phyloP scores from a whole-genome alignment of 2,797 vertebrate species.

The Eulemur coronatus region DNA sequence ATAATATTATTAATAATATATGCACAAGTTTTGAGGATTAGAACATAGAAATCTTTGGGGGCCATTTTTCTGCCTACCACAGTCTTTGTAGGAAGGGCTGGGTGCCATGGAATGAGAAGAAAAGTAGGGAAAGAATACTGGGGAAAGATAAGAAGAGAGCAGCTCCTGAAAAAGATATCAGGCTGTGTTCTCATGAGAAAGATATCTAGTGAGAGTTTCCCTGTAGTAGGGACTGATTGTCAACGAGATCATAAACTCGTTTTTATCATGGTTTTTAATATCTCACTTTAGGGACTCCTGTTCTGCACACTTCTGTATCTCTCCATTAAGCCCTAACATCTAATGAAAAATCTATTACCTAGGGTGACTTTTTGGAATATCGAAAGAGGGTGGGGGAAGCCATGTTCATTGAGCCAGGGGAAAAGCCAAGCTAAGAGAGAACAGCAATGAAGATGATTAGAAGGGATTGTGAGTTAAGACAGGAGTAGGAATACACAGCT shows the following conservation, averaged over 20 bases:
- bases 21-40: background rate
- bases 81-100: background rate
- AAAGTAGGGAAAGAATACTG: background rate
- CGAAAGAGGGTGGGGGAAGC: background rate
- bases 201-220: background rate
- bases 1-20: background rate
- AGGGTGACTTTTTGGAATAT: background rate
- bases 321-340: background rate
- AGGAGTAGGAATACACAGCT: background rate
- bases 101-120: background rate
- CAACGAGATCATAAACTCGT: background rate
- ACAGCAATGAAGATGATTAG: background rate
- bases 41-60: background rate
- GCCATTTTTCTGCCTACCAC: background rate
- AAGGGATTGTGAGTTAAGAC: background rate
- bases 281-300: background rate
- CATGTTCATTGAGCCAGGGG: background rate
- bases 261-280: background rate
- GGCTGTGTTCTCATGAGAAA: background rate
- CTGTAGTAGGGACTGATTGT: background rate
- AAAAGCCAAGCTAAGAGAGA: background rate
- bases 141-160: background rate
- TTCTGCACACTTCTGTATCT: slow-evolving; percentile 4
- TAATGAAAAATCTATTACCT: background rate
- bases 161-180: background rate